Conservation (phyloP, 2,113 vertebrate genomes). For the Rhinopithecus roxellana region DNA sequence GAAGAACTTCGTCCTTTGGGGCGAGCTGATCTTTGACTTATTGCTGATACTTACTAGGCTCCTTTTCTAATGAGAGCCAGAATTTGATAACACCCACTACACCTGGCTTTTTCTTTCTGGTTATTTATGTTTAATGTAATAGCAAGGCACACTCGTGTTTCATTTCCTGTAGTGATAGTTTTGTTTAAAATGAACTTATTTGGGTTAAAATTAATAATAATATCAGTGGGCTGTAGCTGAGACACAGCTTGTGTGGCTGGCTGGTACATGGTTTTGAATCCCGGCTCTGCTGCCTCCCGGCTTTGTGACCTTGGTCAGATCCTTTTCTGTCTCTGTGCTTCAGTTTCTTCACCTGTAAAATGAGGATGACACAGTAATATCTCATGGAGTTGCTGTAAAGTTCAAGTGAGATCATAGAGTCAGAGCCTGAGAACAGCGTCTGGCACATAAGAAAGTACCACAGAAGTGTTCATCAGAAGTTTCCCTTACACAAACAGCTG, state of each 20-base stretch:
- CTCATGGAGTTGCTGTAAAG: not conserved
- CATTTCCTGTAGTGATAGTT: not conserved
- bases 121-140: slow-evolving; percentile 3
- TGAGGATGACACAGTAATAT: not conserved
- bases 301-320: not conserved
- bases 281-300: not conserved
- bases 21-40: not conserved
- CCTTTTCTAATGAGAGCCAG: not conserved
- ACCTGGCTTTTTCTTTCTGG: not conserved
- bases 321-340: not conserved
- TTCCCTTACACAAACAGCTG: not conserved
- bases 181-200: not conserved
- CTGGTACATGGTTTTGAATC: not conserved
- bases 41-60: not conserved
- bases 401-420: not conserved
- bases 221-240: not conserved
- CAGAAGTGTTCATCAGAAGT: not conserved
- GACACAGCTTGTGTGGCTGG: not conserved
- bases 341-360: not conserved
- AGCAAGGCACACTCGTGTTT: not conserved
- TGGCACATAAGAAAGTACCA: not conserved
- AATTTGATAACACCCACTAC: not conserved
- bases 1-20: not conserved
- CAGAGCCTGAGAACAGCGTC: not conserved
- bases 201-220: not conserved